Evolutionary conservation across 2,888 invertebrate genomes (phyloP).

Genomic region (Julus scanicus): DNA sequence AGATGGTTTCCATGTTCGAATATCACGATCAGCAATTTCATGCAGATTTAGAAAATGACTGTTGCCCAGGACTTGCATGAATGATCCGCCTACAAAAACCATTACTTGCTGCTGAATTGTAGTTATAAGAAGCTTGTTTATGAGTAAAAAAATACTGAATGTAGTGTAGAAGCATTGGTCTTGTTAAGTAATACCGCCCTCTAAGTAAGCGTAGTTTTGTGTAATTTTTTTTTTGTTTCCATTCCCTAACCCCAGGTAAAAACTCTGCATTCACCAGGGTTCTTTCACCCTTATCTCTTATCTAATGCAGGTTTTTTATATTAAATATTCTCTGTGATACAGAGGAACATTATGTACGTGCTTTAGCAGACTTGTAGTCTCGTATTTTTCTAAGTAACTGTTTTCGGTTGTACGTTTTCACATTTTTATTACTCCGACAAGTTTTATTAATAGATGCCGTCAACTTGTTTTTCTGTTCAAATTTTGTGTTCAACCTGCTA

Average conservation of each 20-base stretch:
- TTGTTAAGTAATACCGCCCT: background rate
- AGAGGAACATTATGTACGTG: background rate
- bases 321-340: conserved; percentile 29
- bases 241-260: background rate
- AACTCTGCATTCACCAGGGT: conserved; percentile 1
- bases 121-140: conserved; percentile 9
- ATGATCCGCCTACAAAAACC: conserved; percentile 26
- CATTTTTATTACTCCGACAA: background rate
- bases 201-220: conserved; percentile 1
- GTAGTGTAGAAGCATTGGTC: background rate
- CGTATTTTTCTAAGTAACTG: background rate
- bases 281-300: background rate
- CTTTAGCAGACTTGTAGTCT: background rate
- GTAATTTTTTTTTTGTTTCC: background rate
- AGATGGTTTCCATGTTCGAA: conserved; percentile 17
- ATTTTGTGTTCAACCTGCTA: conserved; percentile 1
- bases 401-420: background rate
- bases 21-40: background rate
- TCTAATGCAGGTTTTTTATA: conserved; percentile 20
- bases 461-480: background rate
- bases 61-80: background rate
- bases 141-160: background rate
- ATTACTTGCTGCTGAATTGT: background rate
- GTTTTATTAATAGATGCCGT: background rate
- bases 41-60: background rate